A percentile compares a stretch with the other conserved stretches of the same genome.
phyloP scores from a whole-genome alignment of 2,797 vertebrate species.

The Chiloscyllium punctatum region DNA sequence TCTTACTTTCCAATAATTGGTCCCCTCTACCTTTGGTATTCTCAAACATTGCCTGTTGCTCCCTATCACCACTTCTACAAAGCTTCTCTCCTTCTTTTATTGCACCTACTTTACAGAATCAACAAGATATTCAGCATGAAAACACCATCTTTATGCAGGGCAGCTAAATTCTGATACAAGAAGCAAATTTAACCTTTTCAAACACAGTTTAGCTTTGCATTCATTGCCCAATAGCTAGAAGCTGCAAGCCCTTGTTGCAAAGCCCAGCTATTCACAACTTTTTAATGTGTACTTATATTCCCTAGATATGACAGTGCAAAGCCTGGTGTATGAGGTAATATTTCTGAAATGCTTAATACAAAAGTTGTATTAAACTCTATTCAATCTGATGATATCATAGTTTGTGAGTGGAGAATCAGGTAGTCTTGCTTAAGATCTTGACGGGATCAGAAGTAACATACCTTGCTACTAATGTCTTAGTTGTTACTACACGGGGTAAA shows the following conservation, averaged over 20 bases:
- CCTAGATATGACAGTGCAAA: neutral
- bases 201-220: neutral
- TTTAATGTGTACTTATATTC: neutral
- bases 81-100: neutral
- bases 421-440: no score
- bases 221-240: neutral
- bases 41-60: neutral
- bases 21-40: neutral
- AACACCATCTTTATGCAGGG: neutral
- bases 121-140: no score
- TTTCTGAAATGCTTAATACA: no score
- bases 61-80: neutral
- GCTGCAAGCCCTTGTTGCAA: neutral
- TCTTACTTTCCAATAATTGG: neutral
- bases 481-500: no score
- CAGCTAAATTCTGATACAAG: neutral
- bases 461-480: no score
- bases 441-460: no score
- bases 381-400: no score
- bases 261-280: neutral
- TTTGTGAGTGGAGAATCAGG: no score
- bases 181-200: neutral
- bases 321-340: no score
- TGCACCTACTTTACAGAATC: neutral
- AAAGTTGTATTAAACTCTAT: no score